Evolutionary conservation across 2,113 vertebrate species (phyloP).

Genomic region (Copsychus sechellarum): DNA sequence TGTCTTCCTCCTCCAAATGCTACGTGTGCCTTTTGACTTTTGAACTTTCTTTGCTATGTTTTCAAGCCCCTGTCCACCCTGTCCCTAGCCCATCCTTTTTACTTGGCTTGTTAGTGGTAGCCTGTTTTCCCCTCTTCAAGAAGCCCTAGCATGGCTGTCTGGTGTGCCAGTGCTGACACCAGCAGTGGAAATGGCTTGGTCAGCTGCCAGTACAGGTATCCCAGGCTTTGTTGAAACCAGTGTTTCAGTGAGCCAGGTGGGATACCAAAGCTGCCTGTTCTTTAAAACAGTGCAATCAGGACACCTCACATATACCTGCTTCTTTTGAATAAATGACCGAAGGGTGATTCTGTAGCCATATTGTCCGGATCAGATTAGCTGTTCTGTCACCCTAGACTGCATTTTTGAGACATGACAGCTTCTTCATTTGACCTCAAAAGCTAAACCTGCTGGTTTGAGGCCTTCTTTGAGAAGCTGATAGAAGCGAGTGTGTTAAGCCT

Average conservation of each 20-base stretch:
- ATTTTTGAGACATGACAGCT: neutral
- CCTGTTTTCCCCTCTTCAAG: neutral
- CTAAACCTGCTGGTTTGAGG: neutral
- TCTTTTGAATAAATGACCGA: neutral
- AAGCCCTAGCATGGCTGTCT: neutral
- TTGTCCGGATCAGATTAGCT: neutral
- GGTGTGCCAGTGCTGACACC: neutral
- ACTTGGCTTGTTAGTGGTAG: neutral
- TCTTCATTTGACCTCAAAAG: neutral
- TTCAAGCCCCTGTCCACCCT: neutral
- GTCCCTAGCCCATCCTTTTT: neutral
- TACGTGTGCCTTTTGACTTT: neutral
- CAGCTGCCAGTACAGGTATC: neutral
- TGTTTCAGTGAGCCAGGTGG: neutral
- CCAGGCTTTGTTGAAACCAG: neutral
- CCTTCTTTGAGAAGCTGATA: neutral
- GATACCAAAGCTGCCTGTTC: neutral
- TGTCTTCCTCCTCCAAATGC: neutral
- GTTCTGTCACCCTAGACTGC: neutral
- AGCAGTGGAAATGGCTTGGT: neutral
- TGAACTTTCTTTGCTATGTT: neutral
- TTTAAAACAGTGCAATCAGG: neutral
- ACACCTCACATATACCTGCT: neutral
- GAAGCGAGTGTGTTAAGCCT: neutral
- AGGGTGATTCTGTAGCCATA: neutral